Base-by-base conservation (phyloP, 64 coral and sea anemone genomes). In the Porites lutea region DNA sequence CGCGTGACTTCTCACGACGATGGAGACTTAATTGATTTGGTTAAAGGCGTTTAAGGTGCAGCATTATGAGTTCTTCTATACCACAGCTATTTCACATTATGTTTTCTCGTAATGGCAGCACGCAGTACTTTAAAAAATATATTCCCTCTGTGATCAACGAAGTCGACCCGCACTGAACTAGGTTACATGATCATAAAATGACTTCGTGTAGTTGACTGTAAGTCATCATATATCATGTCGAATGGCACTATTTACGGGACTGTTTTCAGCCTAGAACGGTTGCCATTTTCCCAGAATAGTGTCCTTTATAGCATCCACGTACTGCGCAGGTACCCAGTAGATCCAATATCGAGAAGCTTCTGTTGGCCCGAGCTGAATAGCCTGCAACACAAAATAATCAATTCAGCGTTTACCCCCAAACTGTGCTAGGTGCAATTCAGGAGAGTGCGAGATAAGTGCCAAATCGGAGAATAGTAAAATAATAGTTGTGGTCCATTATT, bases 251-350 rank as follows among this genome's bases (percentile, higher is more conserved):
- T n/a, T 23, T 20, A 23, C 50, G 51, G 81, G 13, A 68, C 18
- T 61, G 10, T 9, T 3, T 48, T 18, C 44, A 51, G 45, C 13
- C 79, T 95, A 99, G 78, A 99, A 99, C 6, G 94, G 88, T 71
- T 99, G 97, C 97, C 97, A 99, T 94, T 99, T 99, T 6, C 97
- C 97, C 10, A 99, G 84, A 14, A 99, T 93, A 22, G 94, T 99
- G 75, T 99, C 97, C 77, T 96, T 99, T 66, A 99, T 99, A 8
- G 97, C 94, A 72, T 96, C 94, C n/a, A 99, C 97, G 66, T 96
- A 99, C 55, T 99, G 97, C 22, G 97, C 94, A 43, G 97, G 97
- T 13, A 99, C 94, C 97, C 97, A 99, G 46, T 99, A 99, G 13
- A 99, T 88, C 97, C 97, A 99, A 48, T 99, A 99, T 12, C 97